Conservation (phyloP, 2,888 invertebrate genomes). For the Anoplius nigerrimus region DNA sequence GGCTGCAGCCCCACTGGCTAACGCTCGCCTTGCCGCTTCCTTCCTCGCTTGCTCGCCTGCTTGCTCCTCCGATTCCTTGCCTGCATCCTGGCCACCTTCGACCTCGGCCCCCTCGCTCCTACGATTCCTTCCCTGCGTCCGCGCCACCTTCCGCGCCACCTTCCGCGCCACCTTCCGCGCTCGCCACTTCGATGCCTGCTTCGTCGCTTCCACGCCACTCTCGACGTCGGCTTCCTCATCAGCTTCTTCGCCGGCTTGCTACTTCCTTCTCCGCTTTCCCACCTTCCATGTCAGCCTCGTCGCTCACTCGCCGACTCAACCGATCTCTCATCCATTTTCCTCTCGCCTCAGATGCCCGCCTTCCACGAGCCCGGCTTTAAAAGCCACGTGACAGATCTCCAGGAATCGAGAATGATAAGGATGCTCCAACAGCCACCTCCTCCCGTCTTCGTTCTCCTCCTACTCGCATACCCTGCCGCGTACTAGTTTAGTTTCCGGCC, state of each 20-base stretch:
- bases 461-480: too few relatives aligned
- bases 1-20: slow-evolving; percentile 41
- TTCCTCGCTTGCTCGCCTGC: too few relatives aligned
- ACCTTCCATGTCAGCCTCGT: slow-evolving; percentile 3
- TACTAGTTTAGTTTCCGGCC: too few relatives aligned
- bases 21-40: background rate
- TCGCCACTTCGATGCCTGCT: too few relatives aligned
- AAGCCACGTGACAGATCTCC: too few relatives aligned
- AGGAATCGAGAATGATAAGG: too few relatives aligned
- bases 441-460: too few relatives aligned
- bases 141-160: background rate
- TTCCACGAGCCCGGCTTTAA: slow-evolving; percentile 19
- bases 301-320: too few relatives aligned
- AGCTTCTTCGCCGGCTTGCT: slow-evolving; percentile 30
- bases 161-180: slow-evolving; percentile 40
- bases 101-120: slow-evolving; percentile 14
- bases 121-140: too few relatives aligned
- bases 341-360: slow-evolving; percentile 46
- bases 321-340: slow-evolving; percentile 41
- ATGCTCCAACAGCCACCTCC: too few relatives aligned
- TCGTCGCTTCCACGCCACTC: slow-evolving; percentile 47
- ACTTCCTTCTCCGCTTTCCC: slow-evolving; percentile 16
- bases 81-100: background rate
- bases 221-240: slow-evolving; percentile 27
- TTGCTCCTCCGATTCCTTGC: background rate